These are phyloP conservation scores for Lithophane ornitopus DNA, from an alignment of 2,888 invertebrate species.

Conservation along the genomic window DNA sequence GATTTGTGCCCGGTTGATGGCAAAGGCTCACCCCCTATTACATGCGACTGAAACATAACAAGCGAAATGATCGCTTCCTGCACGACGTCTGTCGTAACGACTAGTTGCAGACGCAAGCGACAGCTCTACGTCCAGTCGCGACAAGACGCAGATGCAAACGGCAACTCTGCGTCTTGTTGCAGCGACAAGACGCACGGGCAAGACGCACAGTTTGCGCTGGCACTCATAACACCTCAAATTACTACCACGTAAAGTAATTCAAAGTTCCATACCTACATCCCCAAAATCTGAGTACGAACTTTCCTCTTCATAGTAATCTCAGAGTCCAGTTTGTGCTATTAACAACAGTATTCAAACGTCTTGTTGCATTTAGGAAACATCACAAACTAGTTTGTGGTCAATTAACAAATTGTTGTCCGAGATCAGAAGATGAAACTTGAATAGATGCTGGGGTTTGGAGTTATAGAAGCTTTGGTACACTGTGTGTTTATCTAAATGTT, in stretches of 20 bases:
- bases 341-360: conserved; percentile 26
- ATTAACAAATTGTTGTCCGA: conserved; percentile 40
- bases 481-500: neutral
- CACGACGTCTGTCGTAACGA: neutral
- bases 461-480: neutral
- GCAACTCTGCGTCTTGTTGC: neutral
- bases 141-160: neutral
- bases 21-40: too few relatives aligned
- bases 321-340: conserved; percentile 14
- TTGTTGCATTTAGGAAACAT: neutral
- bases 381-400: conserved; percentile 36
- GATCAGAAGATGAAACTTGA: conserved; percentile 19
- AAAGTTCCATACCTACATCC: neutral
- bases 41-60: too few relatives aligned
- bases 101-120: neutral
- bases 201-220: neutral
- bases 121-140: neutral
- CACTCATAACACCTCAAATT: neutral
- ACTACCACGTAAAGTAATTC: conserved; percentile 1
- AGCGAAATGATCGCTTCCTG: neutral
- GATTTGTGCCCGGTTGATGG: too few relatives aligned
- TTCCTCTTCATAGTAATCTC: neutral
- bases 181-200: neutral
- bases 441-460: neutral
- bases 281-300: conserved; percentile 1